Base-by-base conservation (phyloP, 2,797 vertebrate genomes). In the Ctenopoma kingsleyae region DNA sequence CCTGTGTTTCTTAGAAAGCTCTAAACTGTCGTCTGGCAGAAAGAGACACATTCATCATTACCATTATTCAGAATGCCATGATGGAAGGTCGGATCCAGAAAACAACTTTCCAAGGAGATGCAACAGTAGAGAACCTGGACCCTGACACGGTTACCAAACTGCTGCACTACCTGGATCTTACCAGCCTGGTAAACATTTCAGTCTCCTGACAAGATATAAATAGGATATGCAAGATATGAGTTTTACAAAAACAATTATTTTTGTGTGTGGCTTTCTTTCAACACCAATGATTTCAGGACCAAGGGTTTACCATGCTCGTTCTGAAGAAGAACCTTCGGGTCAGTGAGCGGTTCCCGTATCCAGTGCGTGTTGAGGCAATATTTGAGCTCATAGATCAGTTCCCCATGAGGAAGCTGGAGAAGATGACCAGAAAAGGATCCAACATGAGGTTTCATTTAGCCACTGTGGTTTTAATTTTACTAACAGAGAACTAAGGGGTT, bases 51-150 rank as follows among this genome's bases (percentile, higher is more conserved):
- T 89, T 93, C 63, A 91, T 95, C 44, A 83, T 95, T 68, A 95
- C 87, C 60, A 91, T 95, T 76, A 93, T 95, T 81, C 94, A 95
- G 82, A 95, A 95, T 4, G 95, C 93, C 65, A 94, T 94, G 94
- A 95, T 95, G 94, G 95, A 95, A 75, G 94, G 94, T 22, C 90
- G 90, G 25, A 91, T 95, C 58, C 91, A 91, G 59, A 92, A 89
- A 74, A 93, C 91, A 1, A 92, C 89, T 23, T 64, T 89, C 43
- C 82, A 90, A 62, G 94, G 94, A 38, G 86, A 91, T 0, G 87
- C 88, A 56, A 87, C 60, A 2, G 91, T 93, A 10, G 93, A 95
- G 71, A 86, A 72, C 38, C 63, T 95, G 62, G 93, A 94, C 68
- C 84, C 92, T 0, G 93, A 95, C 74, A 93, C 88, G 0, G 94